A percentile compares a stretch with the other conserved stretches of the same genome.
Conservation (phyloP, 2,797 vertebrate species). For the Cossypha heuglini region DNA sequence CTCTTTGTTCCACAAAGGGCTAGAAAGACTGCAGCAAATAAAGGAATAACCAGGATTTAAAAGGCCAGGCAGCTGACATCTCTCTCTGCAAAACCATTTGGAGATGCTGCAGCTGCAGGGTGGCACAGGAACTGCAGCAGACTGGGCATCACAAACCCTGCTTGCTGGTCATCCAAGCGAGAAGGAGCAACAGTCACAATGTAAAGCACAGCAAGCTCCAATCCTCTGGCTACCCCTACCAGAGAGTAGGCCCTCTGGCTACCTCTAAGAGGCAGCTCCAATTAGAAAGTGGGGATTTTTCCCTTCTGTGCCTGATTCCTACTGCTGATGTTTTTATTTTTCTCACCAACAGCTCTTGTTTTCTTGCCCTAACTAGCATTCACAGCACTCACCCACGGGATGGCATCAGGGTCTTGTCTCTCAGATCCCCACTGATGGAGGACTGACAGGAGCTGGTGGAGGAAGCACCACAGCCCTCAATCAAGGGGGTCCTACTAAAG, state of each 20-base stretch:
- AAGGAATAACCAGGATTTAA: neutral
- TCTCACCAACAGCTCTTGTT: neutral
- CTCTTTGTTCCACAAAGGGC: neutral
- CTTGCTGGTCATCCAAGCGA: neutral
- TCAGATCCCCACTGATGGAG: neutral
- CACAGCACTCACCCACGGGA: constrained; percentile 63
- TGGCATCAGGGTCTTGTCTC: constrained; percentile 40
- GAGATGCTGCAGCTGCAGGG: neutral
- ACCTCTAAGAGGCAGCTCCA: neutral
- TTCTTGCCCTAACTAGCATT: neutral
- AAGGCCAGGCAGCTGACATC: neutral
- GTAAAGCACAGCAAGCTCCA: rapidly evolving
- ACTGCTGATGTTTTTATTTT: neutral
- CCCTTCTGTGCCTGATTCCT: neutral
- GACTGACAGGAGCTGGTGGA: neutral
- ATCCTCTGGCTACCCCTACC: neutral
- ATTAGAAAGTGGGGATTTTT: rapidly evolving
- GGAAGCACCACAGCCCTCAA: neutral
- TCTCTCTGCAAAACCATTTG: neutral
- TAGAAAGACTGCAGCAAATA: neutral
- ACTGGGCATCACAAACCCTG: neutral
- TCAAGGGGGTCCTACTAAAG: neutral
- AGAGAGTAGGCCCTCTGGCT: neutral
- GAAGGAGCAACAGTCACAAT: neutral
- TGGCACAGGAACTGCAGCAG: neutral